Base-by-base conservation (phyloP, 53 echinoderm and acorn worm genomes). In the Antedon mediterranea region DNA sequence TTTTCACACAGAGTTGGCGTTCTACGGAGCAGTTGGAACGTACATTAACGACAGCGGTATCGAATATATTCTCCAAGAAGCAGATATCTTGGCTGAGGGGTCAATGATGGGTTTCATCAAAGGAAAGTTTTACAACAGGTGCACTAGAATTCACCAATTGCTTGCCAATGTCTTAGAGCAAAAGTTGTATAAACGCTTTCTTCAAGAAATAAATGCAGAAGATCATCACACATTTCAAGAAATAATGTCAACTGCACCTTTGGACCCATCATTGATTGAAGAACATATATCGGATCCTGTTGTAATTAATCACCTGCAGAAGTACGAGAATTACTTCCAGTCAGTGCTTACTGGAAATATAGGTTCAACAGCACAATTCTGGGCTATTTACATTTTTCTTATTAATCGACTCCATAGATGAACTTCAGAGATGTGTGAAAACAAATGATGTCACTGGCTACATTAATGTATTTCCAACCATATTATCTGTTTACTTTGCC, bases 391-490 rank as follows among this genome's bases (percentile, higher is more conserved):
- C 71, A 78, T 86, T 9, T 87, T 33, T 43, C 79, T 90, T 2
- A 82, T 90, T 37, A 90, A 87, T 79, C 83, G 89, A 0, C 82
- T 87, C 11, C 87, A 79, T 43, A 78, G 90, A 79, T n/a, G 90
- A 90, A 28, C 14, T 90, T 0, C 83, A 83, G 81, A 57, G 86
- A 28, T 80, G 86, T 43, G 81, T 86, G 20, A 86, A 86, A 28
- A 89, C 86, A 11, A 89, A 89, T 79, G 84, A 86, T 80, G 83
- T 86, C 41, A 30, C 33, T 37, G 78, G 81, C 31, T 89, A 83
- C 83, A 85, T 80, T 20, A 30, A 29, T 30, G 31, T 85, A 0
- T 77, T 85, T 32, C 86, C 84, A 84, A 82, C 72, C 34, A 43
- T 90, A 29, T 73, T 84, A 43, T 78, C 20, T 23, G 79, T 87